Conservation (phyloP, 2,113 vertebrate species). For the Gadus chalcogrammus region DNA sequence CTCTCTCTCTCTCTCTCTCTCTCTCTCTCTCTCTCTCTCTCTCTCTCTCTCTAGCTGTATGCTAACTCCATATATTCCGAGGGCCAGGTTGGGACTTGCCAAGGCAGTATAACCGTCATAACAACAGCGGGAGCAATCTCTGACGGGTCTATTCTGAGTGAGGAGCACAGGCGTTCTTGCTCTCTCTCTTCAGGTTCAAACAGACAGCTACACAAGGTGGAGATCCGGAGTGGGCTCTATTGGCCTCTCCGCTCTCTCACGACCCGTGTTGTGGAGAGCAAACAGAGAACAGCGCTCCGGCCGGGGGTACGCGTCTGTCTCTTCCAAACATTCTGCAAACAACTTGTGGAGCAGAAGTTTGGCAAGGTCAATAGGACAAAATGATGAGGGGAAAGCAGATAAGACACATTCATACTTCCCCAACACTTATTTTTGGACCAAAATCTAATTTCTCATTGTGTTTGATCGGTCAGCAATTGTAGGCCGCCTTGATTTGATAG, state of each 20-base stretch:
- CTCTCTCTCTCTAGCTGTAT: slow-evolving; percentile 14
- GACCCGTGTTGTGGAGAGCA: slow-evolving; percentile 18
- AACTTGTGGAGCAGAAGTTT: no score
- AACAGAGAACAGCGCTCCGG: slow-evolving; percentile 25
- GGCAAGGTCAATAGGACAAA: no score
- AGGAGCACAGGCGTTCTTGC: slow-evolving; percentile 9
- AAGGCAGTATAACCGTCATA: slow-evolving; percentile 39
- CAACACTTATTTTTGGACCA: no score
- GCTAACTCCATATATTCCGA: slow-evolving; percentile 36
- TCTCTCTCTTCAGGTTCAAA: slow-evolving; percentile 2
- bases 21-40: no score
- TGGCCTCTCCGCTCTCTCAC: slow-evolving; percentile 17
- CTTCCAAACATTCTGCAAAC: no score
- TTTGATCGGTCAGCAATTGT: no score
- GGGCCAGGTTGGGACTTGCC: slow-evolving; percentile 18
- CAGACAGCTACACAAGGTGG: slow-evolving; percentile 9
- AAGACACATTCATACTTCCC: no score
- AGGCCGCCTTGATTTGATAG: no score
- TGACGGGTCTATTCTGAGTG: slow-evolving; percentile 16
- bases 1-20: no score
- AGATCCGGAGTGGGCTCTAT: neutral
- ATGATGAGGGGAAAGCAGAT: no score
- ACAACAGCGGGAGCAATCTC: slow-evolving; percentile 38
- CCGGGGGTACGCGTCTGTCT: slow-evolving; percentile 6
- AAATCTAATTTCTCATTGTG: no score